A percentile compares a stretch with the other conserved stretches of the same genome.
Conservation (phyloP, 2,888 invertebrate species). For the Rosalia funebris region DNA sequence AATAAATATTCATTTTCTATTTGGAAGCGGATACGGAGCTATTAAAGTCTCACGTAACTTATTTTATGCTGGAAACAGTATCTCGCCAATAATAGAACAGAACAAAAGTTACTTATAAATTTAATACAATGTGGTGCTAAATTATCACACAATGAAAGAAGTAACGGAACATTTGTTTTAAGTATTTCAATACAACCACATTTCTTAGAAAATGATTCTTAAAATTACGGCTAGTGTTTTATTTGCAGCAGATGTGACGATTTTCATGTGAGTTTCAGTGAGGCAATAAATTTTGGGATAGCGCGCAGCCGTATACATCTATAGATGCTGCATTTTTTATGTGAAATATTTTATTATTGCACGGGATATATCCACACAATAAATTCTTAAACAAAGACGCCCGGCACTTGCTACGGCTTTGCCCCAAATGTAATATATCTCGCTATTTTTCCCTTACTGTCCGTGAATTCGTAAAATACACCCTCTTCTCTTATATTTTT, state of each 20-base stretch:
- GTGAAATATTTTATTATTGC: slow-evolving; percentile 35
- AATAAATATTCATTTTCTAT: no score
- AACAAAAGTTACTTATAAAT: background rate
- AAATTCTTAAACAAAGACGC: slow-evolving; percentile 52
- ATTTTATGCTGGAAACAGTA: no score
- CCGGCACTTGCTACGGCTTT: slow-evolving; percentile 50
- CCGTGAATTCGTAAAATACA: slow-evolving; percentile 35
- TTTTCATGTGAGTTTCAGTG: background rate
- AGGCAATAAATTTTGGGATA: background rate
- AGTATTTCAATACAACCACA: background rate
- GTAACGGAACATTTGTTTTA: slow-evolving; percentile 9
- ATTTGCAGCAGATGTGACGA: slow-evolving; percentile 9
- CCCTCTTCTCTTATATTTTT: slow-evolving; percentile 40
- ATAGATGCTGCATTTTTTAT: slow-evolving; percentile 9
- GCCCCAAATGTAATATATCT: slow-evolving; percentile 48
- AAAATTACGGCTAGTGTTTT: slow-evolving; percentile 7
- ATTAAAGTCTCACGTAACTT: no score
- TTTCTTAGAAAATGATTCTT: slow-evolving; percentile 8
- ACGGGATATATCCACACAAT: slow-evolving; percentile 40
- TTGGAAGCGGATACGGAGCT: no score
- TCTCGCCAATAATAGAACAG: background rate
- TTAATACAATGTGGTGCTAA: slow-evolving; percentile 3
- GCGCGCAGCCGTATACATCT: background rate
- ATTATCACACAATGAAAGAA: slow-evolving; percentile 2
- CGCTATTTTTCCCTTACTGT: slow-evolving; percentile 41